phyloP scores from a whole-genome alignment of 2,888 invertebrate species.

The Andrena dorsata region DNA sequence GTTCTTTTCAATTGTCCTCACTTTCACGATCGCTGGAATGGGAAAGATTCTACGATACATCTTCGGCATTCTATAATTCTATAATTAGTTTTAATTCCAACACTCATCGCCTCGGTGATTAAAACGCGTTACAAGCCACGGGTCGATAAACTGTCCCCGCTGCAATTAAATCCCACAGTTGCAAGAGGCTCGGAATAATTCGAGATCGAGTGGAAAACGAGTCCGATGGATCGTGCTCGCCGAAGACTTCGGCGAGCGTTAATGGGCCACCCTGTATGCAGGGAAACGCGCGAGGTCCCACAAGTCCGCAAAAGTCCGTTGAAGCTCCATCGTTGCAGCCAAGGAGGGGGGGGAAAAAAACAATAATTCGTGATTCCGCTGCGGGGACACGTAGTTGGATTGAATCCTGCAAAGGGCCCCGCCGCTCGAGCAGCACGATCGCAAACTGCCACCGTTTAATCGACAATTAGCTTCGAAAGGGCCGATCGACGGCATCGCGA shows the following conservation, averaged over 20 bases:
- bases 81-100: not conserved
- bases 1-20: too few species aligned
- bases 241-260: constrained; percentile 53
- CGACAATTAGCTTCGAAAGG: constrained; percentile 54
- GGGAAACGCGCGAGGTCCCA: constrained; percentile 61
- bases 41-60: too few species aligned
- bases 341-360: not conserved
- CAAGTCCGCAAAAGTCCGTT: constrained; percentile 64
- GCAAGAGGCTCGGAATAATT: not conserved
- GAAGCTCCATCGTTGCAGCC: constrained; percentile 19
- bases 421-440: constrained; percentile 26
- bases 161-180: constrained; percentile 5
- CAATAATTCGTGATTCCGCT: constrained; percentile 66
- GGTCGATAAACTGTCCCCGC: not conserved
- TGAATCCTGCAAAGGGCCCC: constrained; percentile 32
- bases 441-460: constrained; percentile 58
- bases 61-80: too few species aligned
- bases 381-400: constrained; percentile 63
- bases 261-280: constrained; percentile 70
- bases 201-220: constrained; percentile 10
- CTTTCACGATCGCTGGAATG: too few species aligned
- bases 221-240: constrained; percentile 4
- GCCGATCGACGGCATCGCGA: constrained; percentile 48
- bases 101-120: not conserved
- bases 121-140: too few species aligned